Base-by-base conservation (phyloP, 2,888 invertebrate genomes). In the Ecliptopera silaceata region DNA sequence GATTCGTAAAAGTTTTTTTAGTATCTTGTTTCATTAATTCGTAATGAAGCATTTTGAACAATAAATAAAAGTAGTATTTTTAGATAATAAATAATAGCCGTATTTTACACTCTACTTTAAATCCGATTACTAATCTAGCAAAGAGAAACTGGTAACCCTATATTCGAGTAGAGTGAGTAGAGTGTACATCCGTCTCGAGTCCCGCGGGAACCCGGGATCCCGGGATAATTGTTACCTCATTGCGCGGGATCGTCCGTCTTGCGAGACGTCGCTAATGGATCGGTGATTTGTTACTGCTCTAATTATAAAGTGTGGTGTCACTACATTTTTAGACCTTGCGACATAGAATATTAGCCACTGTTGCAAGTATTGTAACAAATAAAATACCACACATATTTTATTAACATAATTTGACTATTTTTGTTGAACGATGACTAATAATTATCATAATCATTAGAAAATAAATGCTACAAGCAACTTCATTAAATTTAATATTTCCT, bases 171-270 rank as follows among this genome's bases (percentile, higher is more conserved):
- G 70, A 69, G 70, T 64, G 29, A 59, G 29, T 64, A 68, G 70
- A 69, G 70, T 64, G 61, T 72, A 72, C 73, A 74, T 71, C 69
- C 56, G 56, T 71, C 66, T 46, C 31, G 50, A 57, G 66, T 64
- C 64, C 64, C 66, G 46, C 59, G 62, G 64, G 63, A 68, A 56
- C 68, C 77, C 80, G 79, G 70, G 65, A 56, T 43, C 53, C 61
- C 68, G 71, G 71, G 79, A 78, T 84, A 84, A 86, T 85, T 85
- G 84, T 82, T 79, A 79, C 77, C 80, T 81, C 75, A 77, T 79
- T 77, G 77, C 74, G 73, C 72, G 68, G 73, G 74, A 74, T 74
- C 79, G 82, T 84, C 80, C 77, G 77, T 85, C 83, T 85, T 79
- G 77, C 64, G 46, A 51, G 60, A 70, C 73, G 71, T 74, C 70